Evolutionary conservation across 2,888 invertebrate species (phyloP).

Genomic region (Mimachlamys varia): DNA sequence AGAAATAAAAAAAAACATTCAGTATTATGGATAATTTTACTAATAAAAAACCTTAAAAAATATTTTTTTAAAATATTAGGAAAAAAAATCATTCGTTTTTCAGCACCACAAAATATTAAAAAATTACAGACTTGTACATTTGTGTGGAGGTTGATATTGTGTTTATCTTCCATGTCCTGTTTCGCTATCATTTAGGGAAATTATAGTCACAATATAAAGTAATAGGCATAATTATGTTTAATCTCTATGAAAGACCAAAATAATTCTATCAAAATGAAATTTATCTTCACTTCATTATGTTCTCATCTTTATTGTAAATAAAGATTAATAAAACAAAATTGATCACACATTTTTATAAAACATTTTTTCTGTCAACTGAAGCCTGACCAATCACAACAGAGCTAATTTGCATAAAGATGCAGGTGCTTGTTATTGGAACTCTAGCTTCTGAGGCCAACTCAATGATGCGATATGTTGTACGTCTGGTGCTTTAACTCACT

Average conservation of each 20-base stretch:
- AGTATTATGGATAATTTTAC: no score
- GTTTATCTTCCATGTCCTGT: background rate
- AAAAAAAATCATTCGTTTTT: no score
- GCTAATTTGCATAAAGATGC: conserved; percentile 20
- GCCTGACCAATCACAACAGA: conserved; percentile 17
- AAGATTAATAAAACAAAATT: background rate
- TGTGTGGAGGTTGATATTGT: background rate
- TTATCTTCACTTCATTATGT: background rate
- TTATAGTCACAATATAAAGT: background rate
- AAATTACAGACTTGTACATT: background rate
- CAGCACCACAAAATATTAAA: background rate
- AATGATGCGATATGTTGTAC: background rate
- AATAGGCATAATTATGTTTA: background rate
- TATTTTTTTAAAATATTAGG: no score
- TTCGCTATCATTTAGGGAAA: background rate
- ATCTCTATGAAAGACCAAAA: background rate
- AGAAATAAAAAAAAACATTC: no score
- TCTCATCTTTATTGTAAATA: background rate
- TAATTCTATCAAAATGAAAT: conserved; percentile 11
- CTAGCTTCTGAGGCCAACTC: background rate
- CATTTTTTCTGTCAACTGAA: conserved; percentile 16
- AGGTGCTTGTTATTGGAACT: background rate
- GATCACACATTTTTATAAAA: background rate
- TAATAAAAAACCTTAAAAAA: no score
- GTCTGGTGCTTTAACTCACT: no score